Conservation (phyloP, 2,113 vertebrate species). For the Phaethornis superciliosus region DNA sequence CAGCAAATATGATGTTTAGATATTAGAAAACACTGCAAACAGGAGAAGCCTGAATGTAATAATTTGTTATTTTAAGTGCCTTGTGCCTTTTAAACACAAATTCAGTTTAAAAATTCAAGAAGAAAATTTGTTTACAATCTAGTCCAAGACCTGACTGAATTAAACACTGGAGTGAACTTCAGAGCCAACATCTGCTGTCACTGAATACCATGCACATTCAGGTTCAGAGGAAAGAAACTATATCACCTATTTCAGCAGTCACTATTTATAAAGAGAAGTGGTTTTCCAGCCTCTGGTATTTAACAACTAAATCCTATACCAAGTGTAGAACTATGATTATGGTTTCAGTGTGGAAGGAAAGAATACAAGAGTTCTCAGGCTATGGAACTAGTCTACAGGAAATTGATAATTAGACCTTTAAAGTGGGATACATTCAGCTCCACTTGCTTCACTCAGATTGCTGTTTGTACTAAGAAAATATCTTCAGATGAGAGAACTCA, state of each 20-base stretch:
- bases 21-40: not conserved
- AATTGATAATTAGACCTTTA: not conserved
- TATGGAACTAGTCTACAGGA: not conserved
- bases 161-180: not conserved
- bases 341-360: not conserved
- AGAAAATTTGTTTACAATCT: not conserved
- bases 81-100: slow-evolving; percentile 1
- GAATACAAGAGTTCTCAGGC: not conserved
- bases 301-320: not conserved
- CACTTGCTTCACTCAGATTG: not conserved
- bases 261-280: not conserved
- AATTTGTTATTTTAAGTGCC: not conserved
- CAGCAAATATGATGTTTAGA: not conserved
- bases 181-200: not conserved
- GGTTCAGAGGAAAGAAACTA: not conserved
- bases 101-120: not conserved
- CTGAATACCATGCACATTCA: not conserved
- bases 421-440: not conserved
- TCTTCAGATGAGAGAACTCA: not conserved
- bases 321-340: not conserved
- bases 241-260: not conserved
- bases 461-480: not conserved
- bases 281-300: not conserved
- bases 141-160: not conserved
- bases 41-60: not conserved